These are phyloP conservation scores for Nemotelus pantherinus DNA, from an alignment of 2,888 invertebrate species.

Conservation along the genomic window DNA sequence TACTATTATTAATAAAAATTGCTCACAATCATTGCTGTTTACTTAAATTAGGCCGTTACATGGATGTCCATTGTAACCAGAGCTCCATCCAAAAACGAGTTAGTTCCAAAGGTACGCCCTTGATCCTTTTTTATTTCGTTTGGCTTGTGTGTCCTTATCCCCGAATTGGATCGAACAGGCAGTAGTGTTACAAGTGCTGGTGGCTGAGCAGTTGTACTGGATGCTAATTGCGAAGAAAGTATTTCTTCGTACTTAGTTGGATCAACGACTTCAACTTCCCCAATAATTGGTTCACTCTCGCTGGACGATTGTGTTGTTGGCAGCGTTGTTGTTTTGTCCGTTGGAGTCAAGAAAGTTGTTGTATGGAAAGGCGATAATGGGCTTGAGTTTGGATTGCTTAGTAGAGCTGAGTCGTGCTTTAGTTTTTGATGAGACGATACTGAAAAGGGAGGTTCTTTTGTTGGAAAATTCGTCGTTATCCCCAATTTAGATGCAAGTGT, in stretches of 20 bases:
- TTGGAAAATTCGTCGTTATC: constrained; percentile 60
- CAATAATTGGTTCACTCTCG: constrained; percentile 58
- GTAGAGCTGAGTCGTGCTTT: constrained; percentile 55
- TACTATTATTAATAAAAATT: too few relatives aligned
- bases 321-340: not conserved
- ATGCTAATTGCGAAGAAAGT: constrained; percentile 57
- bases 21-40: too few relatives aligned
- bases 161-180: constrained; percentile 83
- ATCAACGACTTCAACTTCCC: constrained; percentile 64
- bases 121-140: constrained; percentile 52
- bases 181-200: constrained; percentile 72
- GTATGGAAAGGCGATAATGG: constrained; percentile 42
- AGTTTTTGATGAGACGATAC: constrained; percentile 61
- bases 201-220: constrained; percentile 58
- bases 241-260: constrained; percentile 65
- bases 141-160: constrained; percentile 77
- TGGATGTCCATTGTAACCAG: constrained; percentile 61
- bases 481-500: constrained; percentile 69
- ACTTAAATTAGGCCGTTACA: constrained; percentile 56
- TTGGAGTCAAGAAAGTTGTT: not conserved
- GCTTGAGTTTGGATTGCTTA: constrained; percentile 38
- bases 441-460: constrained; percentile 60
- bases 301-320: not conserved
- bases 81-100: constrained; percentile 52
- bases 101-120: constrained; percentile 55